Evolutionary conservation across 2,888 invertebrate species (phyloP), one percentile per base, ranked within the genome.

Genomic region (Tortrix viridana): DNA sequence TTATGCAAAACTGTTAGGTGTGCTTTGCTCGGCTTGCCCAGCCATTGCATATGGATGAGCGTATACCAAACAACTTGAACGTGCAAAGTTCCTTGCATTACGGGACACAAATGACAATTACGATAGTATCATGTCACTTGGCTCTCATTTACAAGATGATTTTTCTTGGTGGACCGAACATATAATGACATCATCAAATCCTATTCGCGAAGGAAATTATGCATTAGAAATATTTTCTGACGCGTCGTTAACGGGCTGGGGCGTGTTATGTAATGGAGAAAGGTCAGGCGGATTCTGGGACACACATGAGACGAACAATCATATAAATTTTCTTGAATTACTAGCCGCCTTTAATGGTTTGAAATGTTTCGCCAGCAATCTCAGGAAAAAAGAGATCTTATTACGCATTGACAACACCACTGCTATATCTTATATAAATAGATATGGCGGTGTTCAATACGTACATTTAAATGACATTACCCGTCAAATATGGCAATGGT

Each of bases 381-480:
- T 48, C 12, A 19, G 12, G 1, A 38, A 64, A 14, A 52, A 46
- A 38, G 57, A 61, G 32, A 64, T 69, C 16, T 50, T 69, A 12
- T 38, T 69, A 23, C 47, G 69, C 3, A 60, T 60, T 22, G 67
- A 70, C 26, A 69, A 72, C 20, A 67, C 66, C 1, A 68, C 71
- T 5, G 68, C 70, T 1, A 60, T 71, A n/a, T 49, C 59, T 19
- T 70, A 67, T 18, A 66, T 71, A 18, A 66, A 68, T 26, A 52
- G 58, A 12, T 49, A 53, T 49, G 65, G 67, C 1, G 67, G 68
- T 14, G 58, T 64, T 7, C 65, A 69, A 46, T 65, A 44, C 20
- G 43, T 60, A 1, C 68, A 69, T 49, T 37, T 70, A 26, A 68
- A 62, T 56, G 41, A 65, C 1, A 2, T 69, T 2, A 37, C 68